Conservation (phyloP, 1,140 invertebrate species). For the Luehdorfia chinensis region DNA sequence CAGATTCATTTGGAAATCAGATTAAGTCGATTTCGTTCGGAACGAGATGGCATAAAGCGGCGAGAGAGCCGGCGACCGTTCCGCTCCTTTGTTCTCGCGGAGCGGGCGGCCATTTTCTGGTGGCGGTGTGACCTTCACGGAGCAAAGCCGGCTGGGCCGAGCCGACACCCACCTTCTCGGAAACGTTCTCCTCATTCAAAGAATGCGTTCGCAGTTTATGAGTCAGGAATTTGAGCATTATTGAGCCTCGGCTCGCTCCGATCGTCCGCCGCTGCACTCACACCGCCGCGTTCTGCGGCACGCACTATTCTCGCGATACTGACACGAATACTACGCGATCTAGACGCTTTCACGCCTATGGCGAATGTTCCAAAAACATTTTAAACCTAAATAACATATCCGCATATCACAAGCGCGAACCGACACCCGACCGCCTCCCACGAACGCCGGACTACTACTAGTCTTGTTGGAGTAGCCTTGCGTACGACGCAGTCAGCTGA, state of each 20-base stretch:
- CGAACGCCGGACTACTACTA: conserved; percentile 75
- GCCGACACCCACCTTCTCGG: conserved; percentile 79
- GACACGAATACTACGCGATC: conserved; percentile 26
- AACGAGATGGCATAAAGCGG: conserved; percentile 31
- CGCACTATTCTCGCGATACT: conserved; percentile 28
- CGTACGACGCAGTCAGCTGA: conserved; percentile 79
- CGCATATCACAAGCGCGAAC: conserved; percentile 45
- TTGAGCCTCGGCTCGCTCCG: conserved; percentile 57
- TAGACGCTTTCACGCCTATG: conserved; percentile 45
- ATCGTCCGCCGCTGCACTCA: conserved; percentile 41
- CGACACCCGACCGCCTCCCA: conserved; percentile 51
- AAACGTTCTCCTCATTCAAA: conserved; percentile 86
- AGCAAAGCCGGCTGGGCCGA: conserved; percentile 44
- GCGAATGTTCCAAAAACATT: conserved; percentile 62
- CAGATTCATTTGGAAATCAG: background rate
- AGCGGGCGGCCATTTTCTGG: conserved; percentile 75
- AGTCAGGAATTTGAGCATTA: conserved; percentile 88
- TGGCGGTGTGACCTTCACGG: conserved; percentile 70
- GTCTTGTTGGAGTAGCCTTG: conserved; percentile 70
- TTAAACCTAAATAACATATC: conserved; percentile 57
- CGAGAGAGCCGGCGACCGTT: conserved; percentile 54
- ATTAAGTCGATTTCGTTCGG: conserved; percentile 9
- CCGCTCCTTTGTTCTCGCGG: conserved; percentile 74
- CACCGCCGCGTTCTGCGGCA: conserved; percentile 34
- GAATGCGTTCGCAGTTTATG: conserved; percentile 88